These are phyloP conservation scores for Hippocampus mohnikei DNA, from an alignment of 2,113 vertebrate genomes.

Conservation along the genomic window DNA sequence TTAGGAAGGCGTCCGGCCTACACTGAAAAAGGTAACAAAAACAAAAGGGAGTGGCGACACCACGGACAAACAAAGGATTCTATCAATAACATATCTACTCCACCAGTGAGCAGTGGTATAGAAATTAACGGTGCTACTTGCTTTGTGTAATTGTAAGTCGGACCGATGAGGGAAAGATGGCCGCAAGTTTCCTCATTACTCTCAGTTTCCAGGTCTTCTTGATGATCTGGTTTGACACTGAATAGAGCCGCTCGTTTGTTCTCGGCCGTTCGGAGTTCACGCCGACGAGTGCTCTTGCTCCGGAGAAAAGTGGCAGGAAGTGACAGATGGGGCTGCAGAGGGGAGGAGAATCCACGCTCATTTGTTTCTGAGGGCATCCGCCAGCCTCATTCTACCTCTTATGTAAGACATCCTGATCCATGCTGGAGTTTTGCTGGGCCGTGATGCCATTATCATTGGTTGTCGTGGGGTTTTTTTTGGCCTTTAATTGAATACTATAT, in stretches of 20 bases:
- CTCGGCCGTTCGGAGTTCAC: constrained; percentile 60
- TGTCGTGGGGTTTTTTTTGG: constrained; percentile 16
- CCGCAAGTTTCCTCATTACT: constrained; percentile 69
- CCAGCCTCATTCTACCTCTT: constrained; percentile 41
- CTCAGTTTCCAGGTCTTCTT: constrained; percentile 69
- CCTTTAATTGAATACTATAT: neutral
- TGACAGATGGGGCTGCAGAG: constrained; percentile 63
- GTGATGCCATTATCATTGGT: constrained; percentile 32
- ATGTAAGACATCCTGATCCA: constrained; percentile 41
- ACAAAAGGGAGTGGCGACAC: no score
- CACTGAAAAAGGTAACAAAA: no score
- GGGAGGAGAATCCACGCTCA: constrained; percentile 53
- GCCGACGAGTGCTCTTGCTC: constrained; percentile 49
- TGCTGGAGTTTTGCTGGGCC: constrained; percentile 33
- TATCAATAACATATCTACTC: no score
- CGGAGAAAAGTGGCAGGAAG: constrained; percentile 53
- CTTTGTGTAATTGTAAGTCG: constrained; percentile 61
- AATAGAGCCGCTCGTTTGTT: constrained; percentile 62
- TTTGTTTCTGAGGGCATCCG: constrained; percentile 44
- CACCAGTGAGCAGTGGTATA: no score
- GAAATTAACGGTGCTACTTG: constrained; percentile 1
- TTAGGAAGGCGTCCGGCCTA: no score
- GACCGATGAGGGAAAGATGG: constrained; percentile 68
- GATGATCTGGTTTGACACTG: constrained; percentile 16
- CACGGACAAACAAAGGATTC: no score